These are phyloP conservation scores for Spea hammondii DNA, from an alignment of 2,797 vertebrate species.

Conservation along the genomic window DNA sequence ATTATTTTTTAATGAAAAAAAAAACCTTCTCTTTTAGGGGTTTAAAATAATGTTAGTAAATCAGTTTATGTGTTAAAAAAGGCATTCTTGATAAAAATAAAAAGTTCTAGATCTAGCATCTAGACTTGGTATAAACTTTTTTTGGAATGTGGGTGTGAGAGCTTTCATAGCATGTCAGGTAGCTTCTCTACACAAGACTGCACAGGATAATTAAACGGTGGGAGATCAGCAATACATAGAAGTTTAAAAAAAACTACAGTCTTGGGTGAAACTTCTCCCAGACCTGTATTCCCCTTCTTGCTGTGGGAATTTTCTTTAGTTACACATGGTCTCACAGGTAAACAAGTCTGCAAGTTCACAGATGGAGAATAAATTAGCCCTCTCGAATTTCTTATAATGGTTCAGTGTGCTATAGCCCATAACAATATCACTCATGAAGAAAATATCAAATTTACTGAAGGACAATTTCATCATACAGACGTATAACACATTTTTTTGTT, in stretches of 20 bases:
- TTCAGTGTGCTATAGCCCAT: constrained; percentile 67
- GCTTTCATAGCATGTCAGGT: constrained; percentile 73
- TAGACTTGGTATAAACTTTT: neutral
- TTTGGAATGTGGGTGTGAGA: constrained; percentile 69
- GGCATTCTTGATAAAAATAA: too few species aligned
- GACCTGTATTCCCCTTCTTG: constrained; percentile 71
- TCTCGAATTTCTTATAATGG: constrained; percentile 64
- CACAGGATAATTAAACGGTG: constrained; percentile 85
- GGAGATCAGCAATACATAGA: constrained; percentile 76
- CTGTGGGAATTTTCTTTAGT: constrained; percentile 88
- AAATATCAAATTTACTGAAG: constrained; percentile 8
- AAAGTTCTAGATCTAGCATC: too few species aligned
- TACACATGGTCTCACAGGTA: constrained; percentile 89
- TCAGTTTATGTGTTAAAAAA: too few species aligned
- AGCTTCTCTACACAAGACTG: constrained; percentile 79
- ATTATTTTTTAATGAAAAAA: too few species aligned
- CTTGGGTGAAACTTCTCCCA: constrained; percentile 58
- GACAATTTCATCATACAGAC: too few species aligned
- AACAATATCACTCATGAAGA: constrained; percentile 56
- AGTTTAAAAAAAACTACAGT: constrained; percentile 77
- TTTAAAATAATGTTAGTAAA: too few species aligned
- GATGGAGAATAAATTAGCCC: constrained; percentile 80
- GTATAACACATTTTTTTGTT: too few species aligned
- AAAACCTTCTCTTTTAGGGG: too few species aligned
- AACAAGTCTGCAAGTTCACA: constrained; percentile 77